Evolutionary conservation across 2,888 invertebrate genomes (phyloP), one percentile per base, ranked within the genome.

Genomic region (Tipula unca): DNA sequence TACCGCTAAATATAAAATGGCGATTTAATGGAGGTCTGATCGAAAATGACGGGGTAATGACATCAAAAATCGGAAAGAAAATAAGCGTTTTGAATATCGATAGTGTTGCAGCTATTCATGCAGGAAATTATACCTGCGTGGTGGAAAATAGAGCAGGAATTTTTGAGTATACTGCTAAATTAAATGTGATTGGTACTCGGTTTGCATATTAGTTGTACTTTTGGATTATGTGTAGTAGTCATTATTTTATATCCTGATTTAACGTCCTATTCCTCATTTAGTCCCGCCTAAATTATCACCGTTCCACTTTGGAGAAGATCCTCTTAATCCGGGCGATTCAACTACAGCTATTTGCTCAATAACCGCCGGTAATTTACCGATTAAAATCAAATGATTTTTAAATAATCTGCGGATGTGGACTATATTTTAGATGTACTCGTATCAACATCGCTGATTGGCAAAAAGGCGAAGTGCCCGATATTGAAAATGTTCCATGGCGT

Each of bases 51-150:
- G 93, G 93, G 91, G 91, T 91, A 48, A 92, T 92, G 87, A 89
- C 89, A 88, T 88, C 89, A 0, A 90, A 90, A 87, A 90, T 93
- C 88, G 94, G 94, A 89, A 92, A 93, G 88, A 92, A 94, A 88
- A 93, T 93, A 89, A 94, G 93, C 88, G 93, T 93, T 83, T 91
- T 95, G 86, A 94, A 93, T 82, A 95, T 95, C 88, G 95, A 95
- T 88, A 92, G 93, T 69, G 93, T 95, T 87, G 92, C 93, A 87
- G 93, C 93, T 85, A 91, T 91, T 87, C 93, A 94, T 88, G 93
- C 93, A 86, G 96, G 95, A 87, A 94, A 95, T 89, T 96, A 95
- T 90, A 94, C 95, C 87, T 96, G 96, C 90, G 91, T 93, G 87
- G 95, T 94, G 86, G 93, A 93, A 91, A 96, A 96, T 91, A 92